phyloP scores from a whole-genome alignment of 2,113 vertebrate genomes.

The Clarias batrachus region DNA sequence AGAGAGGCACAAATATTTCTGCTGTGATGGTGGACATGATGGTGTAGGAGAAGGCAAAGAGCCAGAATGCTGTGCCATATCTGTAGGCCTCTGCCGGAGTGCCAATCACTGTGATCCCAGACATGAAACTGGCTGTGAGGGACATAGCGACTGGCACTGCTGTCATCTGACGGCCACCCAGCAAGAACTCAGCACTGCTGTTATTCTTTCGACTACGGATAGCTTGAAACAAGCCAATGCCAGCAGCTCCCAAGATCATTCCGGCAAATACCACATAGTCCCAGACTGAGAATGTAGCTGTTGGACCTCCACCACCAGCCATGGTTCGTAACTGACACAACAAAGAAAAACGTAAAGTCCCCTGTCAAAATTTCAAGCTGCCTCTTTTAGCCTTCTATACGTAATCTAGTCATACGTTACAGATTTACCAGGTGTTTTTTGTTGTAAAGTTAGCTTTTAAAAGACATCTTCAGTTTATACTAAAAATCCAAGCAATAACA shows the following conservation, averaged over 20 bases:
- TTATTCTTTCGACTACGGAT: conserved; percentile 66
- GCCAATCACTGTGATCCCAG: conserved; percentile 79
- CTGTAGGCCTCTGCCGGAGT: conserved; percentile 74
- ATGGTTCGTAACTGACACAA: conserved; percentile 53
- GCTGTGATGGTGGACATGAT: conserved; percentile 73
- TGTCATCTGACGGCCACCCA: conserved; percentile 76
- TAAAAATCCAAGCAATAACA: background rate
- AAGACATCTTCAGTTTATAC: background rate
- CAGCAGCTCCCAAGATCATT: conserved; percentile 64
- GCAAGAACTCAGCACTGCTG: conserved; percentile 71
- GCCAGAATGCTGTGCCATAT: conserved; percentile 72
- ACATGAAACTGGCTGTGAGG: conserved; percentile 81
- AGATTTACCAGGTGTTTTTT: background rate
- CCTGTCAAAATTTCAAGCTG: background rate
- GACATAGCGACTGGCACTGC: conserved; percentile 80
- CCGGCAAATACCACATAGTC: conserved; percentile 78
- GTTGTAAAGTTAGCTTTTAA: conserved; percentile 29
- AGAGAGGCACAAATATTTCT: conserved; percentile 77
- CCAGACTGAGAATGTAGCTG: conserved; percentile 73
- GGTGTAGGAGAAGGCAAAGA: conserved; percentile 71
- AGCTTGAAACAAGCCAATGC: conserved; percentile 74
- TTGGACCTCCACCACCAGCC: conserved; percentile 66
- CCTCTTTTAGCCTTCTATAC: background rate
- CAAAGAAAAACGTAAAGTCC: background rate
- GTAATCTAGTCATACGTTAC: background rate